A percentile compares a stretch with the other conserved stretches of the same genome.
phyloP scores from a whole-genome alignment of 2,113 vertebrate species.

The Seriola rivoliana region DNA sequence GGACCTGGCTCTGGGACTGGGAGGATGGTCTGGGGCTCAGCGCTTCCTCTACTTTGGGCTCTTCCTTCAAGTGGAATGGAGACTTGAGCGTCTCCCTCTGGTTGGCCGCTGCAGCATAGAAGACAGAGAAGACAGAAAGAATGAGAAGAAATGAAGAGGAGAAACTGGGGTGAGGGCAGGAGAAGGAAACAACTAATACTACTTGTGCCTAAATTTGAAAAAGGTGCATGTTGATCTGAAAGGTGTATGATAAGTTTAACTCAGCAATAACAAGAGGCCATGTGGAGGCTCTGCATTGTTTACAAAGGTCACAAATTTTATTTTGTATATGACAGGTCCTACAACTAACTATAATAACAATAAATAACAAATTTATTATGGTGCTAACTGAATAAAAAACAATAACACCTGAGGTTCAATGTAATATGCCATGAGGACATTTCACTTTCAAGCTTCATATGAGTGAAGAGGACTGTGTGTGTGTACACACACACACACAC shows the following conservation, averaged over 20 bases:
- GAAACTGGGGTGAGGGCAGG: no score
- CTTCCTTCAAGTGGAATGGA: slow-evolving; percentile 94
- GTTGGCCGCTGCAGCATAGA: slow-evolving; percentile 90
- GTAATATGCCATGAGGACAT: neutral
- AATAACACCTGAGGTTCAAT: neutral
- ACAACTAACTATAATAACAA: neutral
- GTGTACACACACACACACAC: neutral
- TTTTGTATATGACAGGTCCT: neutral
- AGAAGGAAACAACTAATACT: neutral
- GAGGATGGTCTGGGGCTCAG: slow-evolving; percentile 82
- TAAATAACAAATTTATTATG: neutral
- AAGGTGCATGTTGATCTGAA: neutral
- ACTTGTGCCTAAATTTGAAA: neutral
- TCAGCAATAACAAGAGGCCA: slow-evolving; percentile 16
- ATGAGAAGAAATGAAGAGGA: neutral
- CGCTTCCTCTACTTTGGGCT: slow-evolving; percentile 90
- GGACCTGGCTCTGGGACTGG: slow-evolving; percentile 70
- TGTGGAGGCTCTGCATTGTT: neutral
- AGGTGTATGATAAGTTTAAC: neutral
- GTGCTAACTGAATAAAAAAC: neutral
- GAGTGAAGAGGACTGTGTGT: neutral
- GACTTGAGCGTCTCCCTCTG: slow-evolving; percentile 96
- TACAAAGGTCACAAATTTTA: neutral
- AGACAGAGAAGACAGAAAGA: slow-evolving; percentile 14
- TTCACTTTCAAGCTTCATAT: neutral